Evolutionary conservation across 2,113 vertebrate genomes (phyloP), one percentile per base, ranked within the genome.

Genomic region (Paracanthobrama guichenoti): DNA sequence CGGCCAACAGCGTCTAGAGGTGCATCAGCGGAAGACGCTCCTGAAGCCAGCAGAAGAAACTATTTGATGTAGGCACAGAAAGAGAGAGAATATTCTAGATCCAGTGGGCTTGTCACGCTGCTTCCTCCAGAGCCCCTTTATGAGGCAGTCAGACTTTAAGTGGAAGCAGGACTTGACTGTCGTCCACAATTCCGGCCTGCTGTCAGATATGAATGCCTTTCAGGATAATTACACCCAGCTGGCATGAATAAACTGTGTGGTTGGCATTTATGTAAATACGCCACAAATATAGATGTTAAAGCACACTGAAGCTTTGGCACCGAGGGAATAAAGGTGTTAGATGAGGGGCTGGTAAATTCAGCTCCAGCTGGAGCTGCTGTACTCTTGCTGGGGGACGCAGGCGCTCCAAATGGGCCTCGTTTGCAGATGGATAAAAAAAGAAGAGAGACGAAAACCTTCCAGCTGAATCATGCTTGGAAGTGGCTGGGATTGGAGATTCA

Each of bases 261-360:
- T 67, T 83, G 84, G 76, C 67, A 12, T 77, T 55, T 53, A 75
- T 82, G 69, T 82, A 83, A 85, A 88, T 88, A 85, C 31, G 74
- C 59, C 69, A 69, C 31, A 50, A 87, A 80, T 86, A 72, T 85
- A 85, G 81, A 83, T 39, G 50, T 83, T 79, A 42, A 50, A 67
- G 80, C 26, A 42, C 62, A 62, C 62, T n/a, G 26, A 71, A 22
- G 42, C 26, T 50, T 53, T 7, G 20, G 18, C 6, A 50, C 9
- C 28, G 20, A 31, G n/a, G 26, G 28, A 53, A 71, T 39, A 39
- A 71, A 81, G 79, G 48, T 81, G 79, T 71, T 71, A 69, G 62
- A 79, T 35, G 79, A 6, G 53, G 53, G 6, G 20, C 53, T 55
- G 53, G 53, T 55, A 20, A 55, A 59, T 57, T 42, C 31, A 48